Percentiles rank a stretch among this genome's conserved stretches.
Evolutionary conservation across 2,797 vertebrate species (phyloP).

Genomic region (Bradypodion pumilum): DNA sequence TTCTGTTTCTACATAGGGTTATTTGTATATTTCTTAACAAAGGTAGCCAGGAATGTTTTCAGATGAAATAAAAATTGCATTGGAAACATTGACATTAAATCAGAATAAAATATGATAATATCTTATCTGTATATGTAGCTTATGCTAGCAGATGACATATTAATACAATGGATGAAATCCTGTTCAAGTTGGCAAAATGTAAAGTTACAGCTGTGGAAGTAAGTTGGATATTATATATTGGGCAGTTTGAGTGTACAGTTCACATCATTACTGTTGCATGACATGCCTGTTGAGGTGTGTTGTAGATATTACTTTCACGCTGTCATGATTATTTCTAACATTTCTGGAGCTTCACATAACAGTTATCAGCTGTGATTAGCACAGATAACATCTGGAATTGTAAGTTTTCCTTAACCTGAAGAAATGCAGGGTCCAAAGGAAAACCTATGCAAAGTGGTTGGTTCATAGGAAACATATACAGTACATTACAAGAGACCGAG

Average conservation of each 20-base stretch:
- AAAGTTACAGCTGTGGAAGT: too few species aligned
- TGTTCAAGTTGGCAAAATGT: too few species aligned
- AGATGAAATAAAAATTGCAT: background rate
- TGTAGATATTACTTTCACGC: too few species aligned
- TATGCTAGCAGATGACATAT: background rate
- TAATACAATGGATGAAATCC: background rate
- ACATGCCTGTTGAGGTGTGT: too few species aligned
- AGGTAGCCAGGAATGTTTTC: background rate
- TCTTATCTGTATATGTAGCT: background rate
- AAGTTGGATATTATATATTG: too few species aligned
- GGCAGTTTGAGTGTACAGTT: too few species aligned
- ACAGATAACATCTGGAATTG: background rate
- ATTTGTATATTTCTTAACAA: background rate
- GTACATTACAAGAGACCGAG: too few species aligned
- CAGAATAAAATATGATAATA: background rate
- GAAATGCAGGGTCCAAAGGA: too few species aligned
- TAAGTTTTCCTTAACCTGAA: slow-evolving; percentile 1
- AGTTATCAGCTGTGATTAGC: background rate
- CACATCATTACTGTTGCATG: too few species aligned
- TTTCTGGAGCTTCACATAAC: too few species aligned
- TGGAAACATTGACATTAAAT: background rate
- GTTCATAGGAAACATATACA: background rate
- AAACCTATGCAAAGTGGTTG: background rate
- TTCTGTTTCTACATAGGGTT: background rate
- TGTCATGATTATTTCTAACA: too few species aligned